These are phyloP conservation scores for Lymantria dispar DNA, from an alignment of 2,888 invertebrate species.

Conservation along the genomic window DNA sequence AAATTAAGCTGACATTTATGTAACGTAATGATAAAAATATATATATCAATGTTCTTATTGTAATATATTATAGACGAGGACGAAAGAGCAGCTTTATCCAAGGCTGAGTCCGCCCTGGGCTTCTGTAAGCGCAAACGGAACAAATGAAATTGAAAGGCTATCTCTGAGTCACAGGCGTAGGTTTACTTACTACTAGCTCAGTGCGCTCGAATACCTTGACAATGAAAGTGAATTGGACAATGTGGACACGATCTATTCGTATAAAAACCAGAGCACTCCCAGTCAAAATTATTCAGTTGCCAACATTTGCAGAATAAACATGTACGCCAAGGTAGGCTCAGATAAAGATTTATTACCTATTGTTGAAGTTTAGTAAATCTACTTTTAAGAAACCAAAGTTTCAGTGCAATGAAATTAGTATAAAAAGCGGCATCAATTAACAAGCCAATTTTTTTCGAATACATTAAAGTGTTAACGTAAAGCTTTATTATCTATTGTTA, in stretches of 20 bases:
- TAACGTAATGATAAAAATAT: slow-evolving; percentile 11
- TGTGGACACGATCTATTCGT: slow-evolving; percentile 55
- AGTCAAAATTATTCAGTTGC: slow-evolving; percentile 77
- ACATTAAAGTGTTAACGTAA: no score
- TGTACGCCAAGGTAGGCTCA: slow-evolving; percentile 77
- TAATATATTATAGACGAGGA: slow-evolving; percentile 26
- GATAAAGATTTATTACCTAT: slow-evolving; percentile 17
- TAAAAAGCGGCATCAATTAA: neutral
- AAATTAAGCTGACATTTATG: slow-evolving; percentile 21
- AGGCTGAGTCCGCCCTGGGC: slow-evolving; percentile 52
- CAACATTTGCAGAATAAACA: slow-evolving; percentile 75
- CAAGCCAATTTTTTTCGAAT: no score
- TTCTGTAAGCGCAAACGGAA: slow-evolving; percentile 55
- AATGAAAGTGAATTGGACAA: slow-evolving; percentile 76
- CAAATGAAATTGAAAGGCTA: slow-evolving; percentile 76
- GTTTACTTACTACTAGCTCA: slow-evolving; percentile 44
- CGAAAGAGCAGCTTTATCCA: slow-evolving; percentile 41
- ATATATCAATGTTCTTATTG: slow-evolving; percentile 13
- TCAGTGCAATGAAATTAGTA: neutral
- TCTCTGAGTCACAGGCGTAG: slow-evolving; percentile 68
- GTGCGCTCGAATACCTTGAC: slow-evolving; percentile 68
- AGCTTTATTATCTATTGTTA: no score
- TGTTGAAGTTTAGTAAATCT: neutral
- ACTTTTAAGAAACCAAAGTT: neutral
- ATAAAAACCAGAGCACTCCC: slow-evolving; percentile 75